Conservation (phyloP, 64 coral and sea anemone genomes). For the Actinia tenebrosa region DNA sequence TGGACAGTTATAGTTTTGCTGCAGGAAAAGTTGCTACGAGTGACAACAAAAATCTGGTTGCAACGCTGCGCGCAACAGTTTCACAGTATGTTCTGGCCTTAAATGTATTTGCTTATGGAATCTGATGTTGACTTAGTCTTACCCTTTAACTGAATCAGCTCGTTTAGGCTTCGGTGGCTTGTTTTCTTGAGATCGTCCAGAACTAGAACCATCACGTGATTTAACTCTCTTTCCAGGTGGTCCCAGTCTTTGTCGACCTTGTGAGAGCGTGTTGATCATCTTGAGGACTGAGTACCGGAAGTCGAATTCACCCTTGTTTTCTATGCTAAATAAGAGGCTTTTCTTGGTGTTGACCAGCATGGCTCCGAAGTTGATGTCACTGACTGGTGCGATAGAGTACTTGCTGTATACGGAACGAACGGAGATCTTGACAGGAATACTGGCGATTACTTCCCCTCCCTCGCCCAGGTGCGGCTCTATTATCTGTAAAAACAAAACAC, state of each 20-base stretch:
- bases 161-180: constrained; percentile 84
- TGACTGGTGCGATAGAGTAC: constrained; percentile 73
- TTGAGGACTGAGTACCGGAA: constrained; percentile 94
- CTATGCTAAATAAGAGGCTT: constrained; percentile 70
- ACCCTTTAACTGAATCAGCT: constrained; percentile 92
- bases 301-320: constrained; percentile 94
- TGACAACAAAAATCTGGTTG: too few species aligned
- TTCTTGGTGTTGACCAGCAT: constrained; percentile 83
- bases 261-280: constrained; percentile 84
- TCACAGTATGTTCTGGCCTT: too few species aligned
- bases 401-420: constrained; percentile 92
- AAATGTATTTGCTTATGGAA: neutral
- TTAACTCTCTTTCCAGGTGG: constrained; percentile 64
- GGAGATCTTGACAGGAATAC: constrained; percentile 93
- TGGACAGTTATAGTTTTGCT: too few species aligned
- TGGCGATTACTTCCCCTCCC: constrained; percentile 84
- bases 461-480: constrained; percentile 93
- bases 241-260: constrained; percentile 82
- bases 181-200: constrained; percentile 84
- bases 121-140: neutral
- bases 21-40: too few species aligned
- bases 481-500: constrained; percentile 46
- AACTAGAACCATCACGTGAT: constrained; percentile 92
- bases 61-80: too few species aligned
- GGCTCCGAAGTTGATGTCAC: constrained; percentile 97